Base-by-base conservation (phyloP, 2,888 invertebrate genomes). In the Scaptomyza tumidula region DNA sequence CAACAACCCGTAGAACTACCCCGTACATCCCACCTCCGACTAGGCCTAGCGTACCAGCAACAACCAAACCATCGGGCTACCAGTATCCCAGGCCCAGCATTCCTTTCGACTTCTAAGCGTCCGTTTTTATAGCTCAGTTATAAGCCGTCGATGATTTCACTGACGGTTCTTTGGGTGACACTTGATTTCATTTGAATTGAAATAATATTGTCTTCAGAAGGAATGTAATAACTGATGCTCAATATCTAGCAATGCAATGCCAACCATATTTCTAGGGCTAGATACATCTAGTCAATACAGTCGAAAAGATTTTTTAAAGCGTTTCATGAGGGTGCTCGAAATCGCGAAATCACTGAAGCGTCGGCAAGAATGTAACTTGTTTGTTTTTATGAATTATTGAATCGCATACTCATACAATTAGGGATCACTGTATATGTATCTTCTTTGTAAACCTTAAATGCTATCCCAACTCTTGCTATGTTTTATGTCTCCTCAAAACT, bases 281-380 rank as follows among this genome's bases (percentile, higher is more conserved):
- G 91, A 90, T 91, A 88, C 84, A 86, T 91, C 91, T 91, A 91
- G 91, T 91, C 91, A 91, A 86, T 88, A 86, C 90, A 88, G 83
- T 89, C 81, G 84, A 75, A 75, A 88, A 64, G 73, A 83, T 76
- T 82, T 82, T 79, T 78, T 66, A 61, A 43, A 70, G 72, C 81
- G 79, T 69, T 75, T 71, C 61, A 71, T 53, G 56, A 71, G 66
- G 71, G 81, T 84, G 81, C 81, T 81, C 66, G 56, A 41, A 45
- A 59, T 48, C 16, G 52, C 53, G 63, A 69, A 72, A 71, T 73
- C 71, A 60, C 72, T 77, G 75, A 67, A 74, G 78, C 77, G 76
- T 71, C 77, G 73, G 78, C 64, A 79, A 80, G 73, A 81, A 81
- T 75, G 70, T 72, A 74, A 62, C 72, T 82, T 78, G 75, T 88